phyloP scores from a whole-genome alignment of 2,113 vertebrate species.

The Epinephelus fuscoguttatus region DNA sequence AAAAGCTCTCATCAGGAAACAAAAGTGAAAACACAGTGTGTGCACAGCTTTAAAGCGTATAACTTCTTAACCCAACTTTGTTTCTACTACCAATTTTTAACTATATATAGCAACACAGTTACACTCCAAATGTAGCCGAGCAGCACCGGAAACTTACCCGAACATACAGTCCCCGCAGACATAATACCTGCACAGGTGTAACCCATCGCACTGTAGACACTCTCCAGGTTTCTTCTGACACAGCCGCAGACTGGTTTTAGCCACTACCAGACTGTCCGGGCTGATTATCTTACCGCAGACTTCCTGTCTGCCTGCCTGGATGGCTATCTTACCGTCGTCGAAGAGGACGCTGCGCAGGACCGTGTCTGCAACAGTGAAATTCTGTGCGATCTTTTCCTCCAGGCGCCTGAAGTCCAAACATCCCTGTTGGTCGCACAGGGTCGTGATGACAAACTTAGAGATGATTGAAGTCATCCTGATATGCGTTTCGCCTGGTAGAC shows the following conservation, averaged over 20 bases:
- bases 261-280: constrained; percentile 72
- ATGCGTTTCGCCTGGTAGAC: accelerated
- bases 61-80: not conserved
- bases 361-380: constrained; percentile 14
- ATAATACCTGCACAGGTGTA: constrained; percentile 81
- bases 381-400: constrained; percentile 23
- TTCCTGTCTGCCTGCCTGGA: constrained; percentile 32
- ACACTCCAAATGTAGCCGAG: too few relatives aligned
- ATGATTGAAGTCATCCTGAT: constrained; percentile 50
- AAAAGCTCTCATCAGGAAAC: not conserved
- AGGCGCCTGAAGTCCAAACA: constrained; percentile 68
- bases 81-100: too few relatives aligned
- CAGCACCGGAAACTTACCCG: constrained; percentile 66
- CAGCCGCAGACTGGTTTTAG: constrained; percentile 77
- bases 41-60: not conserved
- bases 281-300: not conserved
- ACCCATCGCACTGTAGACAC: constrained; percentile 65
- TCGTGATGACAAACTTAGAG: constrained; percentile 43
- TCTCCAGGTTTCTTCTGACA: constrained; percentile 65
- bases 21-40: not conserved
- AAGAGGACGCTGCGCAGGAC: constrained; percentile 51
- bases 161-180: constrained; percentile 80
- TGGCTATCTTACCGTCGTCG: constrained; percentile 65
- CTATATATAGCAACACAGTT: too few relatives aligned
- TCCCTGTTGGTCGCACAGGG: constrained; percentile 76